Percentiles rank a stretch among this genome's conserved stretches.
Evolutionary conservation across 2,113 vertebrate genomes (phyloP).

Genomic region (Scolopax mira): DNA sequence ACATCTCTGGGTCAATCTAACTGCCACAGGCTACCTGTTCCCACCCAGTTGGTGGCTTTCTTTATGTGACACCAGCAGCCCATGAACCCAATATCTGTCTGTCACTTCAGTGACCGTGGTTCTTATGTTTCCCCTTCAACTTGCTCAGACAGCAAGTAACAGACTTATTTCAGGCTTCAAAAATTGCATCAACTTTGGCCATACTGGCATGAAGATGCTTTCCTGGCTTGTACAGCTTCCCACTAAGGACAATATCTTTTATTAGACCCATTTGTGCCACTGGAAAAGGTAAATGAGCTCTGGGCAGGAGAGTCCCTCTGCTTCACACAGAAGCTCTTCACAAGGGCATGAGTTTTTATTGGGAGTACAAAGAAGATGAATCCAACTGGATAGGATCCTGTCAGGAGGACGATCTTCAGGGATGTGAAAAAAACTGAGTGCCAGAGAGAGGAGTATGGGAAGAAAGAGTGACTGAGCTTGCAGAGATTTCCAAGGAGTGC

Average conservation of each 20-base stretch:
- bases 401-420: background rate
- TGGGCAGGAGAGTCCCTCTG: background rate
- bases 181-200: background rate
- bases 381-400: background rate
- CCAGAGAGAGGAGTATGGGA: background rate
- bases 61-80: background rate
- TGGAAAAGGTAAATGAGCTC: background rate
- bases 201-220: background rate
- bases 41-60: background rate
- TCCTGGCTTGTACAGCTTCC: background rate
- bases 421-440: background rate
- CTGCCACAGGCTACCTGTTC: background rate
- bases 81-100: background rate
- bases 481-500: background rate
- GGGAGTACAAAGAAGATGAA: background rate
- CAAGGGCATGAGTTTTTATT: background rate
- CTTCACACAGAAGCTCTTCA: background rate
- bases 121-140: background rate
- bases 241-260: background rate
- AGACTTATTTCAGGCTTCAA: background rate
- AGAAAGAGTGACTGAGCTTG: background rate
- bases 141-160: background rate
- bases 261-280: background rate
- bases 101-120: background rate
- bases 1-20: accelerated